These are phyloP conservation scores for Leptura quadrifasciata DNA, from an alignment of 2,888 invertebrate species.

Conservation along the genomic window DNA sequence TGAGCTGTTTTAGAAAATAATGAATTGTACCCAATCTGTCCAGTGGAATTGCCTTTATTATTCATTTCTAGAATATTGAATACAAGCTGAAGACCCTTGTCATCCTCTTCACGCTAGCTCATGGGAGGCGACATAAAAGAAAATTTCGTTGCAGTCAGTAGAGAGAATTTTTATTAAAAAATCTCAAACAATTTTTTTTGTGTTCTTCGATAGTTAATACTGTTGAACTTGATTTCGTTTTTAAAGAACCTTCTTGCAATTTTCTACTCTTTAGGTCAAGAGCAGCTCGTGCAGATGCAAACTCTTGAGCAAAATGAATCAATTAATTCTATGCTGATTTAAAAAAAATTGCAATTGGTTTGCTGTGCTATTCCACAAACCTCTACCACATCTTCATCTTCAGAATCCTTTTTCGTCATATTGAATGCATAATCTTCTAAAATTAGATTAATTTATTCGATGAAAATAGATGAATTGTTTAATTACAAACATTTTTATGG, in stretches of 20 bases:
- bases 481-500: constrained; percentile 15
- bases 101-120: constrained; percentile 11
- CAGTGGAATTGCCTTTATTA: background rate
- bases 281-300: background rate
- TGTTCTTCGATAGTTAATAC: background rate
- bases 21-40: background rate
- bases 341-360: background rate
- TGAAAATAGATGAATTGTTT: background rate
- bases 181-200: background rate
- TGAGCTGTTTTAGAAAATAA: constrained; percentile 31
- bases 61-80: background rate
- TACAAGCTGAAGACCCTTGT: constrained; percentile 7
- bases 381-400: background rate
- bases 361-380: background rate
- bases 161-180: background rate
- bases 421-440: too few species aligned
- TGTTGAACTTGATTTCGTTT: background rate
- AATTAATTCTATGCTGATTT: background rate
- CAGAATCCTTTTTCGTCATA: background rate
- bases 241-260: constrained; percentile 17
- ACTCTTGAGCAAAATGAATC: constrained; percentile 3
- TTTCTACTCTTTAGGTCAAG: constrained; percentile 25
- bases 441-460: background rate
- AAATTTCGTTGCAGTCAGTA: background rate
- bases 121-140: constrained; percentile 8